Conservation (phyloP, 2,888 invertebrate genomes). For the Folsomia candida region DNA sequence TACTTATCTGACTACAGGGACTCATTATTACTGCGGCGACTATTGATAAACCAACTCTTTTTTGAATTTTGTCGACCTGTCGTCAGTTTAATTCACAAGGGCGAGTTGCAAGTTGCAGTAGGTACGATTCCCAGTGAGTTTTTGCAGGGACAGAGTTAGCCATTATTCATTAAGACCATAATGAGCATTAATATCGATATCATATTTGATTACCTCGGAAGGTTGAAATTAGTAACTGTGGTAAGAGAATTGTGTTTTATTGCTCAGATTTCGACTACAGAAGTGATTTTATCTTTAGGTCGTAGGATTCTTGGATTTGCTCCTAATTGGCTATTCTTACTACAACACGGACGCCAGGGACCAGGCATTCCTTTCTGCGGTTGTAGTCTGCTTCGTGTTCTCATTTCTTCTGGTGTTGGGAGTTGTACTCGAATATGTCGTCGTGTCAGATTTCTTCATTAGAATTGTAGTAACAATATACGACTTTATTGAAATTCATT, state of each 20-base stretch:
- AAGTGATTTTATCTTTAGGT: constrained; percentile 27
- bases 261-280: too few relatives aligned
- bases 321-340: constrained; percentile 23
- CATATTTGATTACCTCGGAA: constrained; percentile 33
- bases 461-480: constrained; percentile 28
- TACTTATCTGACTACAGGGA: too few relatives aligned
- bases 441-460: constrained; percentile 21
- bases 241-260: constrained; percentile 25
- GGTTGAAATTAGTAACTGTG: constrained; percentile 33
- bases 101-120: too few relatives aligned
- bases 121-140: too few relatives aligned
- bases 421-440: constrained; percentile 24
- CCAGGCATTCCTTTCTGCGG: constrained; percentile 34
- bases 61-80: too few relatives aligned
- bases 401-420: constrained; percentile 27
- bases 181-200: constrained; percentile 24
- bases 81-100: too few relatives aligned
- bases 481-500: background rate
- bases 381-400: constrained; percentile 37
- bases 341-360: constrained; percentile 24
- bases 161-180: too few relatives aligned
- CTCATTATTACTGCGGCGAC: too few relatives aligned
- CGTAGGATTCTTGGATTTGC: constrained; percentile 30
- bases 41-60: too few relatives aligned
- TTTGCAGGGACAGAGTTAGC: too few relatives aligned